Conservation (phyloP, 2,113 vertebrate species). For the Rhabdornis inornatus region DNA sequence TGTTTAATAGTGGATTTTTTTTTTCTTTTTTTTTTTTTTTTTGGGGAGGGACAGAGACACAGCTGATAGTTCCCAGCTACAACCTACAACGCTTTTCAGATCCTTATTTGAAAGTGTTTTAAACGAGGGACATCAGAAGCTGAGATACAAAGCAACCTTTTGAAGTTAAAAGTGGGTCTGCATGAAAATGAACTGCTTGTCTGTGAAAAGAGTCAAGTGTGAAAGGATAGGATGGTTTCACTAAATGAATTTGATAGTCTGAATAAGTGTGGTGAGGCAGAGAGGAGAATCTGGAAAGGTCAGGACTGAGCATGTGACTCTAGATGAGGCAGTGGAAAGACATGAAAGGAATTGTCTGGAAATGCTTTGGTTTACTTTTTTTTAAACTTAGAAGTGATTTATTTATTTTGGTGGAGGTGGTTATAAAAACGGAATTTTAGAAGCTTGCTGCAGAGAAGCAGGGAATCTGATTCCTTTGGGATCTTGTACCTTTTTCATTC, state of each 20-base stretch:
- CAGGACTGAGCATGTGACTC: conserved; percentile 63
- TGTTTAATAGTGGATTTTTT: background rate
- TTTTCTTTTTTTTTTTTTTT: background rate
- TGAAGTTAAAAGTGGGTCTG: conserved; percentile 71
- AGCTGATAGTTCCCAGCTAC: background rate
- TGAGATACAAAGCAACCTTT: conserved; percentile 67
- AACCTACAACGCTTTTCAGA: background rate
- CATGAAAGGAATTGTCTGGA: conserved; percentile 61
- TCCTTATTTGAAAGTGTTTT: conserved; percentile 66
- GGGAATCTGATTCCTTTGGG: conserved; percentile 41
- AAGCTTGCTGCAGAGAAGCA: background rate
- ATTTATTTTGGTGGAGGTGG: conserved; percentile 51
- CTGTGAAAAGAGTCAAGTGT: conserved; percentile 72
- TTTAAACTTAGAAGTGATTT: background rate
- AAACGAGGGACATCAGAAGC: conserved; percentile 59
- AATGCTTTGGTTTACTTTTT: conserved; percentile 41
- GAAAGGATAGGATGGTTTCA: conserved; percentile 69
- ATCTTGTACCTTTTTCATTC: conserved; percentile 38
- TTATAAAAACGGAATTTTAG: conserved; percentile 23
- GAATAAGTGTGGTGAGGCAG: conserved; percentile 64
- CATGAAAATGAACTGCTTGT: conserved; percentile 70
- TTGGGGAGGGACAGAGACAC: background rate
- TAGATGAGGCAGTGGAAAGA: conserved; percentile 23
- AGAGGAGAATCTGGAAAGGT: conserved; percentile 71
- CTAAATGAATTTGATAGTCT: conserved; percentile 75